These are phyloP conservation scores for Neoitamus cyanurus DNA, from an alignment of 2,888 invertebrate genomes.

Conservation along the genomic window DNA sequence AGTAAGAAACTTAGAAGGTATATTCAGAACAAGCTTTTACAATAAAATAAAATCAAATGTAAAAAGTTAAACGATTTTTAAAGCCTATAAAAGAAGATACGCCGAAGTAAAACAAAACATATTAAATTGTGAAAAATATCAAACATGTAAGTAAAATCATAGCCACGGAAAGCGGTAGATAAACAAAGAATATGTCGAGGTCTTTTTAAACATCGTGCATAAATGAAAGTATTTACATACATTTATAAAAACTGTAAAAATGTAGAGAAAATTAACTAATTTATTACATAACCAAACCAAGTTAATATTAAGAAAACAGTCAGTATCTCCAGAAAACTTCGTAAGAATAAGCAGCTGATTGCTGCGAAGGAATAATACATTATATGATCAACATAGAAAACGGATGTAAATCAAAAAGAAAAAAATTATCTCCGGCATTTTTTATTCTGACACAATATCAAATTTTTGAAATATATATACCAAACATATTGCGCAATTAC, in stretches of 20 bases:
- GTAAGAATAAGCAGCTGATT: background rate
- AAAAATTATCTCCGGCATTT: background rate
- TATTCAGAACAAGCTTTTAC: conserved; percentile 27
- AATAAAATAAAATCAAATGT: conserved; percentile 29
- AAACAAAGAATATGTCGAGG: conserved; percentile 11
- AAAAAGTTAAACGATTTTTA: conserved; percentile 23
- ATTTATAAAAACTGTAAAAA: conserved; percentile 35
- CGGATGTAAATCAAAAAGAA: background rate
- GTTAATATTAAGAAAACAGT: conserved; percentile 12
- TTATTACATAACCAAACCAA: conserved; percentile 22
- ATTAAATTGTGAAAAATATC: background rate
- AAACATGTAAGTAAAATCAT: conserved; percentile 16
- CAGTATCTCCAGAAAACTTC: background rate
- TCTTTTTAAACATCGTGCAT: conserved; percentile 17
- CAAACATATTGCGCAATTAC: conserved; percentile 9
- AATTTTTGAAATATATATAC: conserved; percentile 14
- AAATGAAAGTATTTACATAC: conserved; percentile 22
- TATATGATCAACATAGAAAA: conserved; percentile 5
- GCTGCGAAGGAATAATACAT: background rate
- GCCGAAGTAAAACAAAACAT: background rate
- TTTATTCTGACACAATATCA: conserved; percentile 11
- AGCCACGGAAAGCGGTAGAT: background rate
- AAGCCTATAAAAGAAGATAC: conserved; percentile 11
- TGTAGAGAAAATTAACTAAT: conserved; percentile 27
- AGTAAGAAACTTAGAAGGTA: conserved; percentile 51